A percentile compares a stretch with the other conserved stretches of the same genome.
phyloP scores from a whole-genome alignment of 2,888 invertebrate species.

The Escarpia spicata region DNA sequence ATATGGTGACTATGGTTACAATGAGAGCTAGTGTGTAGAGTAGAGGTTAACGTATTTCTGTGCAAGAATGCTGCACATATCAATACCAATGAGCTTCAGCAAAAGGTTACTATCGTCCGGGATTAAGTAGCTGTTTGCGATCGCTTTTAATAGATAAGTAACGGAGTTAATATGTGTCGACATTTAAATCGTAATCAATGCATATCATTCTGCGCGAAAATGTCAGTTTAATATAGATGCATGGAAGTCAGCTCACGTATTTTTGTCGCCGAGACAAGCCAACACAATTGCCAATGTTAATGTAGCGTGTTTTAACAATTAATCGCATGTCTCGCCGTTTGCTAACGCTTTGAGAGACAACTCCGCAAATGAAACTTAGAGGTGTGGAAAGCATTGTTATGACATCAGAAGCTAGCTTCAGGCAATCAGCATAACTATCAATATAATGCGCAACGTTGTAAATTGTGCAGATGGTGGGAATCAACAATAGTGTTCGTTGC shows the following conservation, averaged over 20 bases:
- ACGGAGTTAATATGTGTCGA: not conserved
- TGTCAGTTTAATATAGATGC: not conserved
- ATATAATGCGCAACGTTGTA: not conserved
- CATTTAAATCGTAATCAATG: not conserved
- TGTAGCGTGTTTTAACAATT: not conserved
- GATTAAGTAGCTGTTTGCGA: not conserved
- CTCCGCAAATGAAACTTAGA: slow-evolving; percentile 41
- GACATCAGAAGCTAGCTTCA: not conserved
- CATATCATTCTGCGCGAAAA: not conserved
- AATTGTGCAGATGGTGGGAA: not conserved
- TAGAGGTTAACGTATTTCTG: not conserved
- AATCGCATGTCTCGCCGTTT: not conserved
- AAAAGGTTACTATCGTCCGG: not conserved
- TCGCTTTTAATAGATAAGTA: not conserved
- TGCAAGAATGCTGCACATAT: not conserved
- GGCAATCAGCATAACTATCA: slow-evolving; percentile 8
- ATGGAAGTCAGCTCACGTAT: not conserved
- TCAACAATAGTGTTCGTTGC: slow-evolving; percentile 34
- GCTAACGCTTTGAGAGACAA: not conserved
- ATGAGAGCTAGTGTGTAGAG: not conserved
- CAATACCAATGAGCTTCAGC: not conserved
- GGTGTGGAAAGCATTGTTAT: slow-evolving; percentile 67
- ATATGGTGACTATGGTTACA: not conserved
- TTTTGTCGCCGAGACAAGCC: not conserved
- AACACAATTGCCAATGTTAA: not conserved